Conservation (phyloP, 2,888 invertebrate species). For the Drosophila lacicola region DNA sequence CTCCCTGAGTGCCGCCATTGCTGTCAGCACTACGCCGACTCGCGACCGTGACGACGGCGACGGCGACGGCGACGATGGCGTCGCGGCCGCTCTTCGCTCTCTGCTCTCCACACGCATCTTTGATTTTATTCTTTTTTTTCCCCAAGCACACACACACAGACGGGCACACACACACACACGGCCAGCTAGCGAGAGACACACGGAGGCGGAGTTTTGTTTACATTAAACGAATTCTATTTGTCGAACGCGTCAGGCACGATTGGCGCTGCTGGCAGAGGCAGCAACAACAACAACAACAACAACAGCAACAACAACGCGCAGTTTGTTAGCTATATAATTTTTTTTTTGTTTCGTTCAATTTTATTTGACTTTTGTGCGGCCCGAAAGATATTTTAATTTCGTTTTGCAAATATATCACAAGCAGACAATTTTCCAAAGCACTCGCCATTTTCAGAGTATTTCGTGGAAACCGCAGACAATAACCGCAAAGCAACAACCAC, state of each 20-base stretch:
- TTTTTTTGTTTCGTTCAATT: slow-evolving; percentile 20
- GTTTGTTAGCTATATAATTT: slow-evolving; percentile 29
- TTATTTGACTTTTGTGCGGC: slow-evolving; percentile 50
- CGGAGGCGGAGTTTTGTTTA: slow-evolving; percentile 84
- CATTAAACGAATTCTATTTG: slow-evolving; percentile 81
- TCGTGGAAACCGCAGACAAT: slow-evolving; percentile 60
- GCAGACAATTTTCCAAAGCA: slow-evolving; percentile 53
- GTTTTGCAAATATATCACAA: slow-evolving; percentile 48
- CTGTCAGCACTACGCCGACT: slow-evolving; percentile 69
- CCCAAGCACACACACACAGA: slow-evolving; percentile 18
- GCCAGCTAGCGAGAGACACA: slow-evolving; percentile 40
- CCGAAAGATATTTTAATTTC: slow-evolving; percentile 82
- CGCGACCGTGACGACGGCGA: slow-evolving; percentile 65
- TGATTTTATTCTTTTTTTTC: slow-evolving; percentile 13
- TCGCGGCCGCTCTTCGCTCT: slow-evolving; percentile 41
- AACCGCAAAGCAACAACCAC: slow-evolving; percentile 31
- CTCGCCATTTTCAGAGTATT: slow-evolving; percentile 70
- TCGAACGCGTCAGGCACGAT: slow-evolving; percentile 76
- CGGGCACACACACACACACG: slow-evolving; percentile 15
- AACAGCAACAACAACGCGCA: slow-evolving; percentile 15
- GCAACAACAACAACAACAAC: slow-evolving; percentile 26
- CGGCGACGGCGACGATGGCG: slow-evolving; percentile 55
- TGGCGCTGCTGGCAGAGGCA: slow-evolving; percentile 55
- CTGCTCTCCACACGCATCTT: slow-evolving; percentile 32
- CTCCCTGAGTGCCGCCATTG: slow-evolving; percentile 76